Base-by-base conservation (phyloP, 2,888 invertebrate genomes). In the Eueremaeus valkanovi region DNA sequence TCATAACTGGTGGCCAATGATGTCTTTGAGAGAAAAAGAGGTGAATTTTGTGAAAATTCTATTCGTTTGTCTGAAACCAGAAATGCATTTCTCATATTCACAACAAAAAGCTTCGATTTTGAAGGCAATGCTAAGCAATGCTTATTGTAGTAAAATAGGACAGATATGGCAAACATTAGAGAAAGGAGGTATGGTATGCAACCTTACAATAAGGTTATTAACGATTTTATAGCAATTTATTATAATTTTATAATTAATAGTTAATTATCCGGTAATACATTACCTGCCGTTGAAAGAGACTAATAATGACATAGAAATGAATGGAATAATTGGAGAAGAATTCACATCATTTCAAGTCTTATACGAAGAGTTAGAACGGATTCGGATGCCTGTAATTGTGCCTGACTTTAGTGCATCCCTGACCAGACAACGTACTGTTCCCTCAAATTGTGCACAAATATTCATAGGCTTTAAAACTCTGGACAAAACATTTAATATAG, bases 381-480 rank as follows among this genome's bases (percentile, higher is more conserved):
- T 74, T 27, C 49, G 29, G 29, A n/a, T 68, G 21, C 63, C 72
- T 29, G 55, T 72, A 9, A 72, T 75, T 73, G 36, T 40, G 16
- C 18, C 29, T 33, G 40, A 24, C 24, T 3, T 16, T 2, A 40
- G 9, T 36, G 13, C n/a, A 18, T 24, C 16, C 8, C 3, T 21
- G 8, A 5, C 9, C 27, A 66, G 6, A 13, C 16, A 33, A 33
- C 21, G 29, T 21, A 18, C 5, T 42, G 24, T 27, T 5, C 40
- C 16, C n/a, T 61, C 49, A 40, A 27, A 61, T n/a, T 11, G 31
- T 80, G 73, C 68, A n/a, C 40, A 68, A 63, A 76, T 80, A 33
- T 72, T 84, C 40, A 80, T 84, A 29, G 84, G 84, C 2, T 84
- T 83, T 81, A 84, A 83, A 79, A 82, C 82, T 63, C 79, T 84